These are phyloP conservation scores for Isurus oxyrinchus DNA, from an alignment of 2,113 vertebrate species.

Conservation along the genomic window DNA sequence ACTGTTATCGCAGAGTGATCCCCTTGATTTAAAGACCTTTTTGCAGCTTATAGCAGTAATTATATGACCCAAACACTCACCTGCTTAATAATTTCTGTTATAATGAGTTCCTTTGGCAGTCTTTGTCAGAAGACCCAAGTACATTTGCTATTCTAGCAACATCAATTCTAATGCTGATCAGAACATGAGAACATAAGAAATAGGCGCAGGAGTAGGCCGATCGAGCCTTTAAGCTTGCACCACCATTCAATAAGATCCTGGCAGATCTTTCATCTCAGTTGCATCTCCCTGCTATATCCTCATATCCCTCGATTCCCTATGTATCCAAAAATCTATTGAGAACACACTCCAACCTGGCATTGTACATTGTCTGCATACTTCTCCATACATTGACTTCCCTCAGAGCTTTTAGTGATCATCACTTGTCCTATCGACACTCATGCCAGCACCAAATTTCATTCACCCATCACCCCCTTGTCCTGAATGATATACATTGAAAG, in stretches of 20 bases:
- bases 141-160: not conserved
- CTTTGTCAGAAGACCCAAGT: not conserved
- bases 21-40: not conserved
- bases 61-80: not conserved
- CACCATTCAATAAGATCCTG: no score
- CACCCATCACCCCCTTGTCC: not conserved
- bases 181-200: not conserved
- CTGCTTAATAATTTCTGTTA: not conserved
- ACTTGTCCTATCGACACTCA: not conserved
- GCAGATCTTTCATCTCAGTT: no score
- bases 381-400: not conserved
- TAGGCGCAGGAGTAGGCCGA: no score
- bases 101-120: not conserved
- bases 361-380: not conserved
- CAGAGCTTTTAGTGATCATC: not conserved
- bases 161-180: not conserved
- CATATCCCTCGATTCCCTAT: no score
- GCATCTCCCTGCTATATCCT: no score
- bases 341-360: not conserved
- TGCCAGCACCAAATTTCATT: not conserved
- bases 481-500: not conserved
- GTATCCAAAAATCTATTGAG: no score
- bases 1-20: not conserved
- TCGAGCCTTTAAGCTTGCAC: no score
- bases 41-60: not conserved